Base-by-base conservation (phyloP, 2,113 vertebrate genomes). In the Cryptomyrus ogoouensis region DNA sequence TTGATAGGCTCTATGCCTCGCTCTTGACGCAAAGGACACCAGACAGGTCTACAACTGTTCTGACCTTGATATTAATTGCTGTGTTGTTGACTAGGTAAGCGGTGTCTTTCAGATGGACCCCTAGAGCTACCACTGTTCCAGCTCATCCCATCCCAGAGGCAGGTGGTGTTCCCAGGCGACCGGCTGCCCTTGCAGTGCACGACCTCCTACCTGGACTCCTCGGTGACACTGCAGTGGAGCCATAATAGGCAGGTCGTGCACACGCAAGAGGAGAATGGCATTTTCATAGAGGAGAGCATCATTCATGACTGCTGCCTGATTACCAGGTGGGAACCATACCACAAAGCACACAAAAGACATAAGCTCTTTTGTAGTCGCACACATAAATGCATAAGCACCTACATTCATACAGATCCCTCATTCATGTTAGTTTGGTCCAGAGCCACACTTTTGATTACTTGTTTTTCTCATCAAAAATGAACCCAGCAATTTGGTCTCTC, bases 271-370 rank as follows among this genome's bases (percentile, higher is more conserved):
- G 96, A 97, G 27, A 91, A 90, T 0, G 97, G 96, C 17, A 5
- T 98, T 90, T 95, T 96, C 17, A 96, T 98, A 91, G 97, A 98
- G 91, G 96, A 97, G 9, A 97, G 96, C 91, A 96, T 98, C 88
- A 95, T 97, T 3, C 98, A 98, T 1, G 98, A 98, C 95, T 98
- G 98, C 95, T 97, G 97, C 94, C 92, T 98, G 52, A 94, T 98
- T 42, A 97, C 97, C 93, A 97, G 97, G 98, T 98, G 96, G 93
- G 0, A 66, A 62, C 88, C 83, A 88, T 17, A n/a, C 46, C n/a
- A 19, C 2, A 42, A n/a, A 27, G 46, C 88, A 56, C 13, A 47
- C 24, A 80, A 91, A 62, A 70, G 77, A 74, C 74, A 66, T 56
- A 84, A 89, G 49, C 50, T 31, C 89, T 13, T 13, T 88, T 66